These are phyloP conservation scores for Sinosuthora webbiana DNA, from an alignment of 2,113 vertebrate species.

Conservation along the genomic window DNA sequence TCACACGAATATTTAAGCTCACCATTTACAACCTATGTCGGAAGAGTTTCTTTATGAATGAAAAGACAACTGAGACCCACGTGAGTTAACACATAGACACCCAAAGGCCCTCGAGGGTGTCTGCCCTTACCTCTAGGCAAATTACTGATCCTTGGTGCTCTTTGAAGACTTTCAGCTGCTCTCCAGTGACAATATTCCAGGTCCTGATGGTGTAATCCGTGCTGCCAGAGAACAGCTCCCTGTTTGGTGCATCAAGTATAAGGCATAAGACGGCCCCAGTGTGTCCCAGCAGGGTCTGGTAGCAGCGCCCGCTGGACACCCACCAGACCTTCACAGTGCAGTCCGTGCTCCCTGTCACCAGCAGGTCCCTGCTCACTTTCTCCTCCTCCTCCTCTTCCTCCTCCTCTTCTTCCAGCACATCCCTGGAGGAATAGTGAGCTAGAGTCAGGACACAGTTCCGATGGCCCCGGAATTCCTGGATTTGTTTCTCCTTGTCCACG, in stretches of 20 bases:
- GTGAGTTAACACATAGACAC: background rate
- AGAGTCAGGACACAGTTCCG: constrained; percentile 80
- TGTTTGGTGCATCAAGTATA: constrained; percentile 69
- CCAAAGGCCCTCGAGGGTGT: background rate
- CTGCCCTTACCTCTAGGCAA: constrained; percentile 79
- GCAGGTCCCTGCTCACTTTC: constrained; percentile 71
- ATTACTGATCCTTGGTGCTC: constrained; percentile 82
- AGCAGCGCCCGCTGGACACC: constrained; percentile 79
- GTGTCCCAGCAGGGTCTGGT: constrained; percentile 80
- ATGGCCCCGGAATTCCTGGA: constrained; percentile 80
- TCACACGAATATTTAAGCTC: background rate
- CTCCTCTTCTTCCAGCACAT: constrained; percentile 65
- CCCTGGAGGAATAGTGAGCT: constrained; percentile 74
- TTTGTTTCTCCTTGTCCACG: constrained; percentile 71
- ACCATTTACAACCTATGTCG: background rate
- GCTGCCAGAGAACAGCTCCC: constrained; percentile 80
- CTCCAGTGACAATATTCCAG: constrained; percentile 81
- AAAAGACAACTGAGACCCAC: background rate
- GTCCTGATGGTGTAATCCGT: constrained; percentile 78
- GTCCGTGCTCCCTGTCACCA: constrained; percentile 82
- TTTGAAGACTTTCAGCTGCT: constrained; percentile 77
- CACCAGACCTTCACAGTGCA: constrained; percentile 82
- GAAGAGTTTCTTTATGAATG: background rate
- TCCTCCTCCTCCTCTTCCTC: constrained; percentile 49
- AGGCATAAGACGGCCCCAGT: constrained; percentile 80